Conservation (phyloP, 1,140 invertebrate genomes). For the Asbolus verrucosus region DNA sequence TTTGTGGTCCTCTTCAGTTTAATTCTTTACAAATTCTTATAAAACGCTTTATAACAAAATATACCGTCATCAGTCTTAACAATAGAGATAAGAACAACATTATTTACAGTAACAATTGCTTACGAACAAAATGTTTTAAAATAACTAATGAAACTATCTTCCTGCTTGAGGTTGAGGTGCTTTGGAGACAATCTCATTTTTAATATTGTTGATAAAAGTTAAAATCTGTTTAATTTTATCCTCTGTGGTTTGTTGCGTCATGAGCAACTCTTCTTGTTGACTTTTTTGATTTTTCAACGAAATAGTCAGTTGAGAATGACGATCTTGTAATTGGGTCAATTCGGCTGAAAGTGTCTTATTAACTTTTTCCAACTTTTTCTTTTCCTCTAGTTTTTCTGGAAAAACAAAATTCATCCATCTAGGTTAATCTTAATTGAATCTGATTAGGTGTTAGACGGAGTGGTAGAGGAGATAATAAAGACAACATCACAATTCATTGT, state of each 20-base stretch:
- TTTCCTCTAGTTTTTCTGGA: slow-evolving; percentile 63
- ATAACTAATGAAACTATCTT: background rate
- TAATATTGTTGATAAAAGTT: slow-evolving; percentile 59
- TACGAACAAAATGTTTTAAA: slow-evolving; percentile 22
- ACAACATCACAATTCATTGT: slow-evolving; percentile 1
- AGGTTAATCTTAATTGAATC: slow-evolving; percentile 4
- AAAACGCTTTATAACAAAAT: slow-evolving; percentile 36
- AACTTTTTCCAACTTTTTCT: slow-evolving; percentile 61
- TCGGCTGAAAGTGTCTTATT: slow-evolving; percentile 59
- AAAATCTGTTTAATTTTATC: slow-evolving; percentile 62
- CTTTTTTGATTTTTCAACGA: slow-evolving; percentile 60
- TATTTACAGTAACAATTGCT: background rate
- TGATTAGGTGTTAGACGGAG: slow-evolving; percentile 2
- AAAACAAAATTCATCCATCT: slow-evolving; percentile 47
- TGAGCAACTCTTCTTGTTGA: slow-evolving; percentile 56
- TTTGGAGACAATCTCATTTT: slow-evolving; percentile 46
- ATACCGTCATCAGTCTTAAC: slow-evolving; percentile 43
- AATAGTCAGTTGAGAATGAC: slow-evolving; percentile 62
- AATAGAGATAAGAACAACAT: slow-evolving; percentile 37
- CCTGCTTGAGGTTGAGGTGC: slow-evolving; percentile 1
- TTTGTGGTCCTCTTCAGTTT: slow-evolving; percentile 24
- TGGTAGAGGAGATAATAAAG: slow-evolving; percentile 9
- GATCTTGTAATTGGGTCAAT: slow-evolving; percentile 61
- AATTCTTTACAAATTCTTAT: slow-evolving; percentile 33
- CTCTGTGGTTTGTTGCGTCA: slow-evolving; percentile 56